These are phyloP conservation scores for Drymonia ruficornis DNA, from an alignment of 2,888 invertebrate species.

Conservation along the genomic window DNA sequence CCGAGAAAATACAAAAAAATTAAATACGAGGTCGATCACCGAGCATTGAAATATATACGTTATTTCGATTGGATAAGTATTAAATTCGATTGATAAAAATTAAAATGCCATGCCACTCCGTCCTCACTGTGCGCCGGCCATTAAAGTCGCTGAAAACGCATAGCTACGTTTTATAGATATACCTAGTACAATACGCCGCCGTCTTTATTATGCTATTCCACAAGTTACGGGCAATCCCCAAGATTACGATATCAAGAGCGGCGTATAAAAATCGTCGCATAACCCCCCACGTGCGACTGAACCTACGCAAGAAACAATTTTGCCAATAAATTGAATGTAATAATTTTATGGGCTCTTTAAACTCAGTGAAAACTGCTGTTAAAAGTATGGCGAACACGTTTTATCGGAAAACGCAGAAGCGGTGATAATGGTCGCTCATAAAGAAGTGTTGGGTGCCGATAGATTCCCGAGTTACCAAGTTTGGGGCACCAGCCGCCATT, in stretches of 20 bases:
- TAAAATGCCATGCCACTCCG: no score
- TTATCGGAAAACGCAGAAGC: constrained; percentile 77
- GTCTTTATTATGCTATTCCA: constrained; percentile 5
- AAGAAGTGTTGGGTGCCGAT: constrained; percentile 75
- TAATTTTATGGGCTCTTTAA: constrained; percentile 72
- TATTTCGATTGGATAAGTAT: no score
- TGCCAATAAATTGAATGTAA: constrained; percentile 66
- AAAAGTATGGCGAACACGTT: constrained; percentile 77
- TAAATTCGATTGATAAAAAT: no score
- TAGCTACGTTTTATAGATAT: background rate
- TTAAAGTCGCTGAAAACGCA: no score
- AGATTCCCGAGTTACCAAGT: constrained; percentile 81
- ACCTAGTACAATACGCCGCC: constrained; percentile 8
- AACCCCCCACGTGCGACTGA: constrained; percentile 17
- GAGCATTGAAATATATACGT: no score
- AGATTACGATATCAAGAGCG: constrained; percentile 6
- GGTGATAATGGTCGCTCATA: constrained; percentile 81
- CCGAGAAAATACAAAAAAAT: no score
- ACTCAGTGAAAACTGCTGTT: constrained; percentile 70
- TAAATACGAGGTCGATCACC: no score
- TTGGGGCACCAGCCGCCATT: constrained; percentile 73
- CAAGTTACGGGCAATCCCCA: background rate
- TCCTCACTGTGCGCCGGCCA: no score
- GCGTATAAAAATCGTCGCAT: constrained; percentile 9
- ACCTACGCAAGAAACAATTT: constrained; percentile 41